phyloP scores from a whole-genome alignment of 2,888 invertebrate genomes.

The Muschampia plurimacula region DNA sequence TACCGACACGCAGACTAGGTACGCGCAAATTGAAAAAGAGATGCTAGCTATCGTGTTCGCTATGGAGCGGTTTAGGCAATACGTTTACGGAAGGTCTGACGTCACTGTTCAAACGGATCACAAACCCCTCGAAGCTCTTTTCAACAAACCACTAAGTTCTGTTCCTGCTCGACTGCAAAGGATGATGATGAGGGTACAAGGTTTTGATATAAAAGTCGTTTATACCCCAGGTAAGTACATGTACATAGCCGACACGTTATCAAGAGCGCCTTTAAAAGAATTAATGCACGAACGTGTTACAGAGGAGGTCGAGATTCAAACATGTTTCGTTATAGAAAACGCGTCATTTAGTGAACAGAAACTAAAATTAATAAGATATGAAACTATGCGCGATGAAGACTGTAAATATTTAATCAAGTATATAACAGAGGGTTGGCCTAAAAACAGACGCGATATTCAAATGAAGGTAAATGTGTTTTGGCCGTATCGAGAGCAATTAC shows the following conservation, averaged over 20 bases:
- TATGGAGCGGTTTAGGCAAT: conserved; percentile 4
- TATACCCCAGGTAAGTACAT: not conserved
- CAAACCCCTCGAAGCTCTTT: not conserved
- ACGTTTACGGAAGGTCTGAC: not conserved
- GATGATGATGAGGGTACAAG: not conserved
- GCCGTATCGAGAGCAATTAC: no score
- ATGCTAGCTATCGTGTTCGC: conserved; percentile 6
- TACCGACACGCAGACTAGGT: not conserved
- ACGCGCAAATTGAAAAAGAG: not conserved
- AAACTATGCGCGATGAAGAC: not conserved
- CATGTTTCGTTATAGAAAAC: no score
- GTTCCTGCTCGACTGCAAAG: not conserved
- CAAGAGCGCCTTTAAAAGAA: not conserved
- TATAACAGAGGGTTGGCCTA: no score
- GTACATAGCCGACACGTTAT: not conserved
- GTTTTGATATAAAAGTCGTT: not conserved
- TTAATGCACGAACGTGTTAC: not conserved
- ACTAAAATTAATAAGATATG: not conserved
- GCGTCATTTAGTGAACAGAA: no score
- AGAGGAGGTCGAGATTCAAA: no score
- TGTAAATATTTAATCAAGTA: no score
- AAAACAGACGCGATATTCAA: no score
- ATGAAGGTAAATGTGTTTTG: no score
- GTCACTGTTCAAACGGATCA: conserved; percentile 6
- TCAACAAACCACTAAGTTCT: not conserved